Conservation (phyloP, 2,113 vertebrate species). For the Butorides virescens region DNA sequence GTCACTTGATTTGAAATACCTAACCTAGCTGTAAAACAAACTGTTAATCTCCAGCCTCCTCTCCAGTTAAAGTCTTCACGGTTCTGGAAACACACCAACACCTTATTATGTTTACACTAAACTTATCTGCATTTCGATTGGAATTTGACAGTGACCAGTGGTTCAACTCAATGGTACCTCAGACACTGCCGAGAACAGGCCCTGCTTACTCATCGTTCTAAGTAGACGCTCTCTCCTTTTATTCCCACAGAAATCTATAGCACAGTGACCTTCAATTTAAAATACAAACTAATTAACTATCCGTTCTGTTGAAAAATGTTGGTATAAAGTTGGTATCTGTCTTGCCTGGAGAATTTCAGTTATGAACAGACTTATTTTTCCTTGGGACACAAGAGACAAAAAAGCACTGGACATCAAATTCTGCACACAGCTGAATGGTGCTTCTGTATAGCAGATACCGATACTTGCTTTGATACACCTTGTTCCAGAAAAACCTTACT, state of each 20-base stretch:
- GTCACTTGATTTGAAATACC: slow-evolving; percentile 61
- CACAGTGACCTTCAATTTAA: slow-evolving; percentile 46
- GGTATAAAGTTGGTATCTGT: slow-evolving; percentile 51
- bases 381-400: slow-evolving; percentile 13
- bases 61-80: slow-evolving; percentile 19
- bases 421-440: slow-evolving; percentile 3
- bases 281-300: slow-evolving; percentile 67
- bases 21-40: slow-evolving; percentile 55
- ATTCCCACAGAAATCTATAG: slow-evolving; percentile 60
- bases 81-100: slow-evolving; percentile 59
- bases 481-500: slow-evolving; percentile 22
- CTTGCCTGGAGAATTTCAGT: slow-evolving; percentile 65
- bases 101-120: slow-evolving; percentile 31
- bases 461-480: background rate
- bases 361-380: slow-evolving; percentile 34
- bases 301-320: slow-evolving; percentile 48
- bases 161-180: background rate
- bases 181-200: background rate
- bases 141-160: slow-evolving; percentile 31
- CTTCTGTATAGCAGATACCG: background rate
- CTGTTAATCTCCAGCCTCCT: slow-evolving; percentile 54
- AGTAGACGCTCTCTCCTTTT: slow-evolving; percentile 29
- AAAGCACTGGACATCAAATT: background rate
- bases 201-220: background rate
- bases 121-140: slow-evolving; percentile 52